Evolutionary conservation across 2,797 vertebrate genomes (phyloP), one percentile per base, ranked within the genome.

Genomic region (Micrastur ruficollis): DNA sequence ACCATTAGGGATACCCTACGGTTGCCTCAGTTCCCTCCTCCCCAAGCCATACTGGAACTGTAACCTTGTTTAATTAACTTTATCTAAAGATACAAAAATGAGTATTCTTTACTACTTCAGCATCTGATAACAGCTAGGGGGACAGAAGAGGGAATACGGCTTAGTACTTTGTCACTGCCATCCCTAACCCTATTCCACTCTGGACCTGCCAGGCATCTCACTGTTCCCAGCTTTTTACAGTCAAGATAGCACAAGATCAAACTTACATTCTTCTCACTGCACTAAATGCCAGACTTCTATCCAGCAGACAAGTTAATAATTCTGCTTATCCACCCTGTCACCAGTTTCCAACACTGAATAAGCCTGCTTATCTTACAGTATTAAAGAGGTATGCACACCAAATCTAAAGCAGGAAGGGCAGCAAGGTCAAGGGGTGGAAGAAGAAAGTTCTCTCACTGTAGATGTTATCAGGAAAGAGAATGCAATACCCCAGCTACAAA

Each of bases 381-480:
- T 8, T 31, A 12, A 38, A 34, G 29, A 31, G 18, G 11, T 8
- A 6, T 2, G 5, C 11, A 27, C 16, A 11, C 6, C 15, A 50
- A 26, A 23, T 14, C 50, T 4, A 4, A 40, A 4, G 46, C 0
- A 0, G 58, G 25, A 47, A 76, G 11, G 18, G 44, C 61, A 74
- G 26, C 14, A 25, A 66, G 14, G 12, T 1, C 9, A 31, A 52
- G 14, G 1, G 3, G 10, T 3, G 1, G 2, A 0, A 9, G 1
- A 10, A 26, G 22, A 25, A 6, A 5, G 46, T 8, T 36, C 27
- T 61, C 12, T 44, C 11, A 12, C 27, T 52, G 44, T 2, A 40
- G 56, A 12, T 53, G 10, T 17, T 12, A 14, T 1, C 3, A 4
- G 63, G 49, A 32, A 22, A 11, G 53, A 26, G 44, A 42, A 50